phyloP scores from a whole-genome alignment of 2,797 vertebrate species.

The Neostethus bicornis region DNA sequence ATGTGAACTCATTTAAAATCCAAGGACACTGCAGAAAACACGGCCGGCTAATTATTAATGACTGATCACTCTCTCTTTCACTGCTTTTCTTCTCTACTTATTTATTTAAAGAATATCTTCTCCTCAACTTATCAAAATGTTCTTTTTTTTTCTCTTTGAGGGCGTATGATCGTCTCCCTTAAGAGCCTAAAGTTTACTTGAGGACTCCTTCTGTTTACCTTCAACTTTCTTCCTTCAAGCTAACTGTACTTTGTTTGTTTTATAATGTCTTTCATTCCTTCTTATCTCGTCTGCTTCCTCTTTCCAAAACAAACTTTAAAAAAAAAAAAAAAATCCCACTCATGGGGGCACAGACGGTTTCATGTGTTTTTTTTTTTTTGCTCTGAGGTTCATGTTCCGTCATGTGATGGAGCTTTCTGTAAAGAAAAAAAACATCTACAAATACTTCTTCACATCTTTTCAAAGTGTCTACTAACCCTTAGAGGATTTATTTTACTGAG shows the following conservation, averaged over 20 bases:
- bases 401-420: constrained; percentile 65
- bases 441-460: constrained; percentile 51
- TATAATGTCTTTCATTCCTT: constrained; percentile 13
- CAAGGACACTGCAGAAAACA: constrained; percentile 36
- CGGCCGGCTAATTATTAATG: constrained; percentile 58
- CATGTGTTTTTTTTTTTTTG: constrained; percentile 46
- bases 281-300: constrained; percentile 39
- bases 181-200: constrained; percentile 29
- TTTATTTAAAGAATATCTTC: not conserved
- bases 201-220: not conserved
- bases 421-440: constrained; percentile 47
- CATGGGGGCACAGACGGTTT: constrained; percentile 27
- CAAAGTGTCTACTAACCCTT: constrained; percentile 47
- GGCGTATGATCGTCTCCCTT: constrained; percentile 28
- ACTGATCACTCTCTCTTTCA: constrained; percentile 48
- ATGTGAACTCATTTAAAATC: constrained; percentile 40
- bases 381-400: constrained; percentile 53
- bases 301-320: constrained; percentile 1
- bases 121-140: constrained; percentile 1
- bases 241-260: not conserved
- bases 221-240: not conserved
- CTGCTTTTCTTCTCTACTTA: not conserved
- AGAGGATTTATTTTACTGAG: constrained; percentile 66
- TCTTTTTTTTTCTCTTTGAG: not conserved
- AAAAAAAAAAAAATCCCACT: constrained; percentile 11